Evolutionary conservation across 2,888 invertebrate genomes (phyloP).

Genomic region (Eutolmus rufibarbis): DNA sequence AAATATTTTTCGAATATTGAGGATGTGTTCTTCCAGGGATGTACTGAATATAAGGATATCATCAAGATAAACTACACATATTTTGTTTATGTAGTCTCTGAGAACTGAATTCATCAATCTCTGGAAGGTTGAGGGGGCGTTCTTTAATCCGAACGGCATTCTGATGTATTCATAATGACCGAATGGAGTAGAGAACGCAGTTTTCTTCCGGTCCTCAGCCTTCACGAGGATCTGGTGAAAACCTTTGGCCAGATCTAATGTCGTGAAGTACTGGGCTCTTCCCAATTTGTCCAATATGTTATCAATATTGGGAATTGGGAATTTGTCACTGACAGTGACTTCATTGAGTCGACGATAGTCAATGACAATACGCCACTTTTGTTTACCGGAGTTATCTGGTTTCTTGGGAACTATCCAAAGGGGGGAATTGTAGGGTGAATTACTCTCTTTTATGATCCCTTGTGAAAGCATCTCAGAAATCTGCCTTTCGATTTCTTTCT

Average conservation of each 20-base stretch:
- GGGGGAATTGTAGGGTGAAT: slow-evolving; percentile 51
- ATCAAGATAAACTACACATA: too few relatives aligned
- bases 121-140: not conserved
- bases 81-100: too few relatives aligned
- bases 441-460: slow-evolving; percentile 51
- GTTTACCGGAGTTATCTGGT: slow-evolving; percentile 44
- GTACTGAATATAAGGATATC: too few relatives aligned
- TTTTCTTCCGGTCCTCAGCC: slow-evolving; percentile 48
- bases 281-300: slow-evolving; percentile 50
- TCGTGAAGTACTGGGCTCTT: slow-evolving; percentile 41
- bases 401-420: slow-evolving; percentile 54
- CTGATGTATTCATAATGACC: slow-evolving; percentile 41
- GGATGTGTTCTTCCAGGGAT: too few relatives aligned
- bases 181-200: slow-evolving; percentile 47
- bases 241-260: slow-evolving; percentile 50
- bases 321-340: slow-evolving; percentile 43
- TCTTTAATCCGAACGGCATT: slow-evolving; percentile 44
- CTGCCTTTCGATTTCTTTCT: not conserved
- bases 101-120: not conserved
- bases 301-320: slow-evolving; percentile 48
- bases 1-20: slow-evolving; percentile 3
- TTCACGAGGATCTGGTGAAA: slow-evolving; percentile 47
- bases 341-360: slow-evolving; percentile 45
- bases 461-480: slow-evolving; percentile 2
- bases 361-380: slow-evolving; percentile 45